Evolutionary conservation across 2,888 invertebrate genomes (phyloP).

Genomic region (Adela reaumurella): DNA sequence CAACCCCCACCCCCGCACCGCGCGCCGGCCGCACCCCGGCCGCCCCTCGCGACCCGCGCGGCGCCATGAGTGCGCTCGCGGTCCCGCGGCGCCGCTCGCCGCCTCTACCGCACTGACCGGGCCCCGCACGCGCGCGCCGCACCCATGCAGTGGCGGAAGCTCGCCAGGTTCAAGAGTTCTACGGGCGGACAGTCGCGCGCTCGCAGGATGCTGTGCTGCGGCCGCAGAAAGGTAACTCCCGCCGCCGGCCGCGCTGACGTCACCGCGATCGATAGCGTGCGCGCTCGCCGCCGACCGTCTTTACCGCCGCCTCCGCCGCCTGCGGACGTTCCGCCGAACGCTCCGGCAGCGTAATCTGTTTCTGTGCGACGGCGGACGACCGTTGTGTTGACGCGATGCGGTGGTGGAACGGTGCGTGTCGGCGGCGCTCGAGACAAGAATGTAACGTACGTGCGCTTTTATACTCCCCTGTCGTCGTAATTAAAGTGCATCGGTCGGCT

Average conservation of each 20-base stretch:
- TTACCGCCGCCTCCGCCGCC: slow-evolving; percentile 6
- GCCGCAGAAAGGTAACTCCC: slow-evolving; percentile 82
- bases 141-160: slow-evolving; percentile 84
- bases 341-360: background rate
- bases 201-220: slow-evolving; percentile 93
- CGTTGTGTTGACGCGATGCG: slow-evolving; percentile 9
- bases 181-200: slow-evolving; percentile 64
- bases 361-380: slow-evolving; percentile 5
- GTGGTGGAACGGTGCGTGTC: slow-evolving; percentile 12
- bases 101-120: slow-evolving; percentile 47
- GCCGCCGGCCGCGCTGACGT: slow-evolving; percentile 15
- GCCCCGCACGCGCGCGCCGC: slow-evolving; percentile 61
- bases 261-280: slow-evolving; percentile 16
- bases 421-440: slow-evolving; percentile 9
- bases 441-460: slow-evolving; percentile 7
- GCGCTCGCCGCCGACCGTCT: slow-evolving; percentile 11
- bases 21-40: slow-evolving; percentile 42
- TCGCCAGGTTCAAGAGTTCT: slow-evolving; percentile 74
- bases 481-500: too few relatives aligned
- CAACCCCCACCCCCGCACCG: too few relatives aligned
- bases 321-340: background rate
- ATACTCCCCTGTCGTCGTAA: too few relatives aligned
- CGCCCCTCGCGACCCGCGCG: slow-evolving; percentile 44
- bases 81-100: slow-evolving; percentile 15
- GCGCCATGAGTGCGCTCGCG: slow-evolving; percentile 3